Percentiles rank a stretch among this genome's conserved stretches.
phyloP scores from a whole-genome alignment of 2,797 vertebrate species.

The Picus viridis region DNA sequence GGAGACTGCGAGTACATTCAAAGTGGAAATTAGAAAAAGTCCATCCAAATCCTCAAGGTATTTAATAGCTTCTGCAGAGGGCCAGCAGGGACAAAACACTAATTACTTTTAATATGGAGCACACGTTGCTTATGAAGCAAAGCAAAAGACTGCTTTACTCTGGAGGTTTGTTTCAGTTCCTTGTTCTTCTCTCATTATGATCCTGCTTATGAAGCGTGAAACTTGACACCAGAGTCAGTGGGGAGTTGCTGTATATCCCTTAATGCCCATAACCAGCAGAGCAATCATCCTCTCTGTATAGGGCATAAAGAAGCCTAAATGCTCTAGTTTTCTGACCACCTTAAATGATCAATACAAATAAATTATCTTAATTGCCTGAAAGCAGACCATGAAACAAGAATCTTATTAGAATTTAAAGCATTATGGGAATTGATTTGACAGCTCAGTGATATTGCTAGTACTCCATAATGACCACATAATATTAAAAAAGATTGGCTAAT shows the following conservation, averaged over 20 bases:
- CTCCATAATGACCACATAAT: not conserved
- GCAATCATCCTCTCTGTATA: not conserved
- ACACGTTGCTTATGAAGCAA: not conserved
- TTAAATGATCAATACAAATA: not conserved
- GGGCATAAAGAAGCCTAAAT: not conserved
- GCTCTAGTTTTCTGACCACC: not conserved
- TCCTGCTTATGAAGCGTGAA: not conserved
- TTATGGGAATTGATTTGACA: not conserved
- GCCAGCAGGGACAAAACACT: not conserved
- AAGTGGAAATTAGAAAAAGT: not conserved
- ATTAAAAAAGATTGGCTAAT: not conserved
- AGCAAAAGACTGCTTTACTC: not conserved
- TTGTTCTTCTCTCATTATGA: slow-evolving; percentile 1
- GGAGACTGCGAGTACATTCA: not conserved
- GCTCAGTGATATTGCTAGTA: not conserved
- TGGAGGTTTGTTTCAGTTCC: not conserved
- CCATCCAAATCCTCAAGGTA: not conserved
- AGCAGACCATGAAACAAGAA: not conserved
- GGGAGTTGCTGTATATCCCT: not conserved
- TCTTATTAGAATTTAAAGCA: not conserved
- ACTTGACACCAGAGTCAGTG: not conserved
- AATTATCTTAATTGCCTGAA: not conserved
- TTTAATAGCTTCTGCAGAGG: not conserved
- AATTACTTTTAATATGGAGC: slow-evolving; percentile 10
- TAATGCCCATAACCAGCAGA: not conserved